Conservation (phyloP, 2,797 vertebrate genomes). For the Acanthurus tractus region DNA sequence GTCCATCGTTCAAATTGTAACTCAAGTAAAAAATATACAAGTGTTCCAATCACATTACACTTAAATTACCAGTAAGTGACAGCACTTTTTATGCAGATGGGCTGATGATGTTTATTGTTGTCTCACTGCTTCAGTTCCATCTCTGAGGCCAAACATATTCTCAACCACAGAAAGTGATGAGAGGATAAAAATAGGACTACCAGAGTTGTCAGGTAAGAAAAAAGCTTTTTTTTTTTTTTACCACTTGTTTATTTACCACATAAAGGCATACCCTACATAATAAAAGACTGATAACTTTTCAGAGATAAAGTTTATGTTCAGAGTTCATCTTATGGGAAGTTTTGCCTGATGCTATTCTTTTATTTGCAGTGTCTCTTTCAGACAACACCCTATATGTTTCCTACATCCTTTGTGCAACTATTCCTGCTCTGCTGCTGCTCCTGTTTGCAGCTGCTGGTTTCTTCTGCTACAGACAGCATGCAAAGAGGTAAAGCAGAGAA, state of each 20-base stretch:
- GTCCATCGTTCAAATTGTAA: too few species aligned
- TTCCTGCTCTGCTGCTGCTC: slow-evolving; percentile 89
- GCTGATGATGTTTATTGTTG: slow-evolving; percentile 22
- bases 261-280: not conserved
- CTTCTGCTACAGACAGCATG: slow-evolving; percentile 87
- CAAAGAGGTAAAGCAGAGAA: slow-evolving; percentile 84
- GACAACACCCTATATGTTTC: slow-evolving; percentile 82
- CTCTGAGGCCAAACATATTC: slow-evolving; percentile 70
- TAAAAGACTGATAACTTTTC: not conserved
- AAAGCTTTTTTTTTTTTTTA: not conserved
- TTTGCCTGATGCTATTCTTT: slow-evolving; percentile 16
- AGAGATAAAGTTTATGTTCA: not conserved
- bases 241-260: not conserved
- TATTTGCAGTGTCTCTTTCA: slow-evolving; percentile 80
- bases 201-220: slow-evolving; percentile 86
- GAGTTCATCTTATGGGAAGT: not conserved
- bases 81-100: too few species aligned
- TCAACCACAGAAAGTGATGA: slow-evolving; percentile 78
- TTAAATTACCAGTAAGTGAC: too few species aligned
- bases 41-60: too few species aligned
- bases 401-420: slow-evolving; percentile 89
- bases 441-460: slow-evolving; percentile 82
- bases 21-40: too few species aligned
- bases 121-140: slow-evolving; percentile 64
- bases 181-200: slow-evolving; percentile 78